A percentile compares a stretch with the other conserved stretches of the same genome.
Evolutionary conservation across 2,113 vertebrate genomes (phyloP).

Genomic region (Scopus umbretta): DNA sequence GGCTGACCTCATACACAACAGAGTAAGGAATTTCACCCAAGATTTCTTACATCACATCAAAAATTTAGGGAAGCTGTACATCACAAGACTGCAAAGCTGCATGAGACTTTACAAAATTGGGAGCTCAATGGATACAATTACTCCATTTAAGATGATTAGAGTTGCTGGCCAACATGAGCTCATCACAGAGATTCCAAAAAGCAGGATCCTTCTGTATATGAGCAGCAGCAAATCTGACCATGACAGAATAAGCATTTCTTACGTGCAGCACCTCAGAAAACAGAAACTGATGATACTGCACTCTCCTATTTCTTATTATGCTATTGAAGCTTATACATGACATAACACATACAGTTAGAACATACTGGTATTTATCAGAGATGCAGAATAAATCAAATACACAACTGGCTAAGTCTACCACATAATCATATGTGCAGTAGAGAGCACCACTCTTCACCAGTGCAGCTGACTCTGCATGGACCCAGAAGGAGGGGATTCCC

Average conservation of each 20-base stretch:
- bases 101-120: background rate
- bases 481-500: background rate
- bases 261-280: background rate
- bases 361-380: background rate
- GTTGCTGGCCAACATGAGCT: constrained; percentile 8
- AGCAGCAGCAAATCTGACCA: background rate
- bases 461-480: background rate
- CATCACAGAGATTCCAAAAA: background rate
- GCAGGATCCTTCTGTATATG: background rate
- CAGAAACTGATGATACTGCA: background rate
- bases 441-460: background rate
- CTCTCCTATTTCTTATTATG: background rate
- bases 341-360: background rate
- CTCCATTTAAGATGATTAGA: background rate
- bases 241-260: background rate
- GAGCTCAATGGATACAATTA: constrained; percentile 3
- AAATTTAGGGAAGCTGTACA: constrained; percentile 1
- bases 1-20: constrained; percentile 36
- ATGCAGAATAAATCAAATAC: background rate
- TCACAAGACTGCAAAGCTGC: background rate
- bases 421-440: fast-evolving
- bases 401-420: background rate
- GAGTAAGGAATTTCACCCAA: constrained; percentile 3
- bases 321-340: background rate
- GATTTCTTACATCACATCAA: constrained; percentile 10